These are phyloP conservation scores for Ursus arctos DNA, from an alignment of 2,113 vertebrate species.

Conservation along the genomic window DNA sequence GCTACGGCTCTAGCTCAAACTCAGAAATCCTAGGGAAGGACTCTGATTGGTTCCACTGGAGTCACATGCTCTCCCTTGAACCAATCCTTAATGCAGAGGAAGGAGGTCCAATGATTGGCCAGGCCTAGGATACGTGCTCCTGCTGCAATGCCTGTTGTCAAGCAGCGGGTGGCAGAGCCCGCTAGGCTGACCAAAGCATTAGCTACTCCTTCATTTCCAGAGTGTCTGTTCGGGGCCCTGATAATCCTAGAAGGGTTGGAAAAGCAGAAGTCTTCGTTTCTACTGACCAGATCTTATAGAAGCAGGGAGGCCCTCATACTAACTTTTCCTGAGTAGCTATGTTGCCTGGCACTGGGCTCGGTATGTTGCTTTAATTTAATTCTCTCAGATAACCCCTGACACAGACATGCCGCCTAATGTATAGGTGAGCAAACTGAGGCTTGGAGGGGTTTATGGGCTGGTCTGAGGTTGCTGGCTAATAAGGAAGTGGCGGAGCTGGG, in stretches of 20 bases:
- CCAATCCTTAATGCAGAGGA: background rate
- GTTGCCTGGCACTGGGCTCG: background rate
- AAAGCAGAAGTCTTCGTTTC: background rate
- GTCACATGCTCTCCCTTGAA: background rate
- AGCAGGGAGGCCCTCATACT: too few species aligned
- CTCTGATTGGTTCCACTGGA: background rate
- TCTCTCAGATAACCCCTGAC: background rate
- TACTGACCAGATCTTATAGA: background rate
- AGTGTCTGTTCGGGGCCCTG: background rate
- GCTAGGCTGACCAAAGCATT: background rate
- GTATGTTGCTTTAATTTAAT: background rate
- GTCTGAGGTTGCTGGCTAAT: background rate
- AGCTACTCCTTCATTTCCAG: background rate
- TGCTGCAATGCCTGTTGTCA: rapidly evolving
- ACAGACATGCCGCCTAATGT: background rate
- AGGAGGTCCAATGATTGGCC: background rate
- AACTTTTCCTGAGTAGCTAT: background rate
- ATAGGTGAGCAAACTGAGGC: background rate
- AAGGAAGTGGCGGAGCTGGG: background rate
- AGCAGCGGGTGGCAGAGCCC: background rate
- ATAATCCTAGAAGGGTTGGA: background rate
- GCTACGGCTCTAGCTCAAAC: background rate
- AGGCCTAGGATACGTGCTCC: background rate
- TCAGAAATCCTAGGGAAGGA: background rate
- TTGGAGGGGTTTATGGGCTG: background rate